phyloP scores from a whole-genome alignment of 2,888 invertebrate species.

The Meliscaeva auricollis region DNA sequence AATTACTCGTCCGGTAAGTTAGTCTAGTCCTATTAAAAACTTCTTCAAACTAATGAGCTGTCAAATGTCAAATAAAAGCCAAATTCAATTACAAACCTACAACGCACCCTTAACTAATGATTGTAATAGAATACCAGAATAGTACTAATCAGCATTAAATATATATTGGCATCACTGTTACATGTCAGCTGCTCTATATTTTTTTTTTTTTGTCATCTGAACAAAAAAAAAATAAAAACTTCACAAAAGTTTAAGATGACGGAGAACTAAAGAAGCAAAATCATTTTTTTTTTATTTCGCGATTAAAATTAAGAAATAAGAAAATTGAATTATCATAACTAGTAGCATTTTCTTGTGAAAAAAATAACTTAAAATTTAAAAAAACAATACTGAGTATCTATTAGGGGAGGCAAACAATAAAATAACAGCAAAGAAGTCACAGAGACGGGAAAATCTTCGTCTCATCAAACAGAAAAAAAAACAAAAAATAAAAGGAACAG shows the following conservation, averaged over 20 bases:
- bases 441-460: background rate
- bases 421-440: background rate
- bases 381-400: background rate
- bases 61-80: no score
- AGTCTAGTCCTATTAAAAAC: no score
- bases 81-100: no score
- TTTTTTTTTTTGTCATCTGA: background rate
- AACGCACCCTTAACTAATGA: no score
- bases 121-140: no score
- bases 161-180: no score
- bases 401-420: background rate
- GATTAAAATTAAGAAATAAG: background rate
- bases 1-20: no score
- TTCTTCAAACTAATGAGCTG: no score
- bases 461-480: background rate
- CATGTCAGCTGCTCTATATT: conserved; percentile 17
- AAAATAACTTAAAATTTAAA: background rate
- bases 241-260: background rate
- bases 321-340: background rate
- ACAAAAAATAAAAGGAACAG: background rate
- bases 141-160: no score
- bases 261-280: background rate
- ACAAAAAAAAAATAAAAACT: conserved; percentile 9
- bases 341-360: background rate
- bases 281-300: background rate